Percentiles rank a stretch among this genome's conserved stretches.
Conservation (phyloP, 1,140 invertebrate species). For the Tetramorium parvispinum region DNA sequence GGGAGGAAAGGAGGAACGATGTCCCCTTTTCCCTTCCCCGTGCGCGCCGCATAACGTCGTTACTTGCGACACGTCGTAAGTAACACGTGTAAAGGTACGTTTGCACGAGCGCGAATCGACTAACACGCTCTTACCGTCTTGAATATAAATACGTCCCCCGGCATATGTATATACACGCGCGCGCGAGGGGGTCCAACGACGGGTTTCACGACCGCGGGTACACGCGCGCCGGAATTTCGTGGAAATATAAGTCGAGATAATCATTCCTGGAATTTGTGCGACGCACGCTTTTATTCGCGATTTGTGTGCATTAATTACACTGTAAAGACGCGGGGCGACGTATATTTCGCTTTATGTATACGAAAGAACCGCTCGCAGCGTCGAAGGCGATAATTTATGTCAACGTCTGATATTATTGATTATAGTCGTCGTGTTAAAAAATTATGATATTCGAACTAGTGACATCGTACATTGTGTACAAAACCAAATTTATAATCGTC, state of each 20-base stretch:
- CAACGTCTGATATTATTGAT: slow-evolving; percentile 31
- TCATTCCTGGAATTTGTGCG: slow-evolving; percentile 65
- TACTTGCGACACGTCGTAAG: slow-evolving; percentile 73
- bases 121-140: slow-evolving; percentile 1
- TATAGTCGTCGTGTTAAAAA: neutral
- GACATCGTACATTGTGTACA: neutral
- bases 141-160: slow-evolving; percentile 66
- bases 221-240: slow-evolving; percentile 60
- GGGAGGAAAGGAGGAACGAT: neutral
- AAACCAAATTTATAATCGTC: slow-evolving; percentile 22
- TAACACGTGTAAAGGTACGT: slow-evolving; percentile 71
- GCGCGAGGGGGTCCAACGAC: neutral
- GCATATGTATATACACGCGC: neutral
- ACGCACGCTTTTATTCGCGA: slow-evolving; percentile 20
- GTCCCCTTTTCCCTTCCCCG: neutral
- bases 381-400: slow-evolving; percentile 29
- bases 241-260: slow-evolving; percentile 70
- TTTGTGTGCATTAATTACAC: slow-evolving; percentile 62
- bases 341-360: slow-evolving; percentile 22
- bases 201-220: neutral
- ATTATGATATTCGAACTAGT: slow-evolving; percentile 2
- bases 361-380: neutral
- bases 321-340: slow-evolving; percentile 10
- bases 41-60: slow-evolving; percentile 60
- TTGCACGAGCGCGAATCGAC: slow-evolving; percentile 64